These are phyloP conservation scores for Trilocha varians DNA, from an alignment of 2,888 invertebrate species.

Conservation along the genomic window DNA sequence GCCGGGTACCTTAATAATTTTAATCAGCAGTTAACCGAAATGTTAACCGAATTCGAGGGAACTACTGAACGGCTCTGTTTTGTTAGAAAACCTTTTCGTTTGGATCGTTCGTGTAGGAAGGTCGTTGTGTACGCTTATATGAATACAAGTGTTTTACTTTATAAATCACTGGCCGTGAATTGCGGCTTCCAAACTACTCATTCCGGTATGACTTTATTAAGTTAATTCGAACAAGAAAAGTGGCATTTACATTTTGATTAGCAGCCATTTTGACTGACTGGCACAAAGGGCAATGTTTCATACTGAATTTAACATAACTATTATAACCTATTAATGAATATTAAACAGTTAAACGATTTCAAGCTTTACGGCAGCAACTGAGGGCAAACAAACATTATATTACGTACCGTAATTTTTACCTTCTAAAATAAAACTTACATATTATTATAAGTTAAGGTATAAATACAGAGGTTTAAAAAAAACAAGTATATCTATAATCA, in stretches of 20 bases:
- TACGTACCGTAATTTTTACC: too few relatives aligned
- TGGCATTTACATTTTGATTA: neutral
- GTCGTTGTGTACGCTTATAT: neutral
- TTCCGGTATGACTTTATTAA: neutral
- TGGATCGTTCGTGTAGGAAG: neutral
- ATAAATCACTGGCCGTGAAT: neutral
- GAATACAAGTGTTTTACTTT: neutral
- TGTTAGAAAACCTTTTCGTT: conserved; percentile 5
- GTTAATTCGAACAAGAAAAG: neutral
- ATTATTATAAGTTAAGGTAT: too few relatives aligned
- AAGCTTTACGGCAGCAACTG: too few relatives aligned
- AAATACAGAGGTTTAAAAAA: too few relatives aligned
- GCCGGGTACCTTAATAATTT: conserved; percentile 25
- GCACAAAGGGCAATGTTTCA: too few relatives aligned
- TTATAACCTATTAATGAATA: too few relatives aligned
- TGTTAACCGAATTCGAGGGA: conserved; percentile 19
- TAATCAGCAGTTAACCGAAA: conserved; percentile 28
- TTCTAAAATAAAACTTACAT: too few relatives aligned
- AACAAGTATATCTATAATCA: too few relatives aligned
- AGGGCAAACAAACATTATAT: too few relatives aligned
- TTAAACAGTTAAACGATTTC: too few relatives aligned
- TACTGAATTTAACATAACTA: too few relatives aligned
- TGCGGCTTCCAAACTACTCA: neutral
- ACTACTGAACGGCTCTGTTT: conserved; percentile 9
- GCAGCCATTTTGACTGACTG: neutral